These are phyloP conservation scores for Epizoanthus fatuus DNA, from an alignment of 92 coral and sea anemone genomes.

Conservation along the genomic window DNA sequence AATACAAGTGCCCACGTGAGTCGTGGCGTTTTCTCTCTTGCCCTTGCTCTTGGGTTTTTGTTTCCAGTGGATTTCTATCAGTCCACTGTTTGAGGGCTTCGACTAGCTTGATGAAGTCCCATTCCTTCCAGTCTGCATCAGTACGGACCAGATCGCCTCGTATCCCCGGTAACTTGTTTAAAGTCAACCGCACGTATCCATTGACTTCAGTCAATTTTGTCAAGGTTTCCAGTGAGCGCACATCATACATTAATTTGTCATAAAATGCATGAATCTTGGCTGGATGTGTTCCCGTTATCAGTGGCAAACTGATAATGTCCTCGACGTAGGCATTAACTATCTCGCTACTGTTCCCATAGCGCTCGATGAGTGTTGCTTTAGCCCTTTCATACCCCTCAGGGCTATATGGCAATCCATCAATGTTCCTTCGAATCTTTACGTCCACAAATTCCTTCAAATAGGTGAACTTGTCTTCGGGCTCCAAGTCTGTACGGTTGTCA, in stretches of 20 bases:
- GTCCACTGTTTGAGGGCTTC: conserved; percentile 50
- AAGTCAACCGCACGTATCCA: conserved; percentile 53
- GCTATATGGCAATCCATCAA: conserved; percentile 20
- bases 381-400: conserved; percentile 48
- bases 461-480: conserved; percentile 50
- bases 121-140: conserved; percentile 48
- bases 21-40: conserved; percentile 6
- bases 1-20: background rate
- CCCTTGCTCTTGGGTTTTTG: background rate
- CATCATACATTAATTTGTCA: conserved; percentile 28
- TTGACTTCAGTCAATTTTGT: conserved; percentile 35
- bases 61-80: conserved; percentile 41
- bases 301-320: conserved; percentile 59
- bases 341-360: conserved; percentile 43
- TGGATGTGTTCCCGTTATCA: conserved; percentile 47
- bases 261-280: conserved; percentile 44
- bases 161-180: conserved; percentile 54
- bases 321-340: conserved; percentile 51
- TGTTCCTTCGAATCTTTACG: conserved; percentile 40
- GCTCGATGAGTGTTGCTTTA: conserved; percentile 30
- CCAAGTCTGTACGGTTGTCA: conserved; percentile 39
- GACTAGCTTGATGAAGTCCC: conserved; percentile 47
- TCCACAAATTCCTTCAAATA: conserved; percentile 45
- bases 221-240: conserved; percentile 41
- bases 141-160: conserved; percentile 59